Evolutionary conservation across 2,113 vertebrate species (phyloP), one percentile per base, ranked within the genome.

Genomic region (Pycnonotus jocosus): DNA sequence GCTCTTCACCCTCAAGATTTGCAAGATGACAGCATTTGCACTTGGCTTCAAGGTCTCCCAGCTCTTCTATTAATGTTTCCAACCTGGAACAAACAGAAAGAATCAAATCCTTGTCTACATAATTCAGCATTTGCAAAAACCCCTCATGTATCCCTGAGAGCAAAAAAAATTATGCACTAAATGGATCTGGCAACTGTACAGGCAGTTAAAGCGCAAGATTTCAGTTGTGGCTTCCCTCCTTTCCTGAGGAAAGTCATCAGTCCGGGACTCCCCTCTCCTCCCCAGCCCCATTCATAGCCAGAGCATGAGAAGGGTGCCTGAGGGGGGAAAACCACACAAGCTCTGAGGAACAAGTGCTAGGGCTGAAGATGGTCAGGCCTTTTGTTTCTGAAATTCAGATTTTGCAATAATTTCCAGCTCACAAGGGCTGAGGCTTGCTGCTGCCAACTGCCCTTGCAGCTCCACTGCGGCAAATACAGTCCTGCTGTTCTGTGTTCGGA

Each of bases 31-130:
- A 81, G 48, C 51, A 12, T 61, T 61, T 80, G 47, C n/a, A 21
- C n/a, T 71, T 54, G 69, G 47, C 69, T 94, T 84, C 51, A 27
- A 8, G 33, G 40, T 64, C 40, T 35, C 12, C 5, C 1, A 2
- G 76, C 22, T 84, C 85, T 85, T 85, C 83, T 47, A 7, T 51
- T 54, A 13, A 22, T 11, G 37, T 44, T 91, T 93, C 61, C 83
- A 92, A 48, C 88, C 88, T 93, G 61, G 56, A 96, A 93, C 62
- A 95, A 81, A 90, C 31, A 86, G 50, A 88, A 70, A 86, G 35
- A 86, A 66, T 51, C 83, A 88, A 77, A 62, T 15, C 11, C 19
- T 37, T 74, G 24, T 90, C 84, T 81, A 44, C 31, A 12, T 58
- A 71, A 90, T 60, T 83, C 58, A 84, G 25, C 21, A 25, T 89